phyloP scores from a whole-genome alignment of 2,888 invertebrate genomes.

The Sclerodermus sp. region DNA sequence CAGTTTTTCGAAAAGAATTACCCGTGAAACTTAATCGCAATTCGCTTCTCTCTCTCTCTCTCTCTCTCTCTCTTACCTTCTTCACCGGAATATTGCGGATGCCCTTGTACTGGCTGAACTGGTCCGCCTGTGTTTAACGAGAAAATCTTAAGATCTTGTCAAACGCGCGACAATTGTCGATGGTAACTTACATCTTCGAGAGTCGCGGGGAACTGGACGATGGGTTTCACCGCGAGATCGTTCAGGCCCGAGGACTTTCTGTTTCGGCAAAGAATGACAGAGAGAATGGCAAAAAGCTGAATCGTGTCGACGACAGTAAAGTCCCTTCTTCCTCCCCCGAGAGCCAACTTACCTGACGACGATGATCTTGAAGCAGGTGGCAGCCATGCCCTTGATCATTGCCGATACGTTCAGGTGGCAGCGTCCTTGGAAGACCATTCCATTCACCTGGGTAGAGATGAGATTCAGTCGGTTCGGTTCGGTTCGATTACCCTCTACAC shows the following conservation, averaged over 20 bases:
- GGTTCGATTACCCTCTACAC: no score
- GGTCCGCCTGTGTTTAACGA: constrained; percentile 14
- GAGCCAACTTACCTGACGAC: constrained; percentile 70
- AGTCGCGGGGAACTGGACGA: constrained; percentile 83
- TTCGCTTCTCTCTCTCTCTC: no score
- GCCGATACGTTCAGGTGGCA: constrained; percentile 96
- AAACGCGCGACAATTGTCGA: no score
- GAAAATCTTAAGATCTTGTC: no score
- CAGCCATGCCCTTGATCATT: constrained; percentile 88
- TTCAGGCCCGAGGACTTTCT: constrained; percentile 73
- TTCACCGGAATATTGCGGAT: constrained; percentile 80
- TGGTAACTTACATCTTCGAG: constrained; percentile 79
- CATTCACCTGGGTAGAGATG: constrained; percentile 81
- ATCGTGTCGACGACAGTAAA: background rate
- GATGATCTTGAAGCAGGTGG: constrained; percentile 82
- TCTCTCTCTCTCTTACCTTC: constrained; percentile 77
- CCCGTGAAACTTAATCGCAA: background rate
- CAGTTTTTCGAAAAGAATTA: constrained; percentile 7
- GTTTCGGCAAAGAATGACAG: constrained; percentile 43
- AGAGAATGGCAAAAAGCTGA: background rate
- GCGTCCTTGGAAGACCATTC: constrained; percentile 87
- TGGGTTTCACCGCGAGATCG: constrained; percentile 87
- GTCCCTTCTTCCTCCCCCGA: background rate
- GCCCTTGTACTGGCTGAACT: constrained; percentile 66
- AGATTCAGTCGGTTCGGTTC: no score